Base-by-base conservation (phyloP, 2,888 invertebrate species). In the Plusia festucae region DNA sequence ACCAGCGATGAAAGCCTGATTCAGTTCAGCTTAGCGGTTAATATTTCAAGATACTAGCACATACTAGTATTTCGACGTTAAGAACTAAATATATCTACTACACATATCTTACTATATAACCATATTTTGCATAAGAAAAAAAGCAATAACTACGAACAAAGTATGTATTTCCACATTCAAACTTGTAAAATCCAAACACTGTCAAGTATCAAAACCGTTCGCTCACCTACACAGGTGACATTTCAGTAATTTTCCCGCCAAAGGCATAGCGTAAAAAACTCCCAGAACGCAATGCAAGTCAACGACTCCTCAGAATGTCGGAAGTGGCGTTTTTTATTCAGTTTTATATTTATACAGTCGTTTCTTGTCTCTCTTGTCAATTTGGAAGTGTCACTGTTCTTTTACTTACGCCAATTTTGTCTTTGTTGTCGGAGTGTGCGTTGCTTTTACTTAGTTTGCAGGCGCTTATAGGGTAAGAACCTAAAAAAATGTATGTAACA, bases 341-440 rank as follows among this genome's bases (percentile, higher is more conserved):
- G 84, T 85, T 86, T 84, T 81, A 65, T 83, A 84, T 85, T 85
- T 85, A 82, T 82, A 73, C 79, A 74, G 73, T 49, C 60, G 16
- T 74, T 79, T 52, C 69, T 77, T 82, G 82, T 90, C 90, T 90
- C 82, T 89, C 89, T 89, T 90, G 88, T 87, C 84, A 74, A 67
- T 71, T 77, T 78, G 73, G 54, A 59, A 72, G 63, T 78, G 79
- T 74, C 74, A 67, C 70, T 74, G 82, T 77, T 82, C 82, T 88
- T 89, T 90, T 86, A 89, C 87, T 88, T 85, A 82, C 64, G 75
- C 46, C 76, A 75, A 82, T 81, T 73, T 65, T 63, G 53, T 65
- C 53, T 68, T 70, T 81, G 78, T 70, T 69, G 65, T 52, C 32
- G 49, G 55, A 8, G 65, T 52, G 59, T 60, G 65, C 68, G 69